Base-by-base conservation (phyloP, 2,888 invertebrate genomes). In the Cataglyphis livida region DNA sequence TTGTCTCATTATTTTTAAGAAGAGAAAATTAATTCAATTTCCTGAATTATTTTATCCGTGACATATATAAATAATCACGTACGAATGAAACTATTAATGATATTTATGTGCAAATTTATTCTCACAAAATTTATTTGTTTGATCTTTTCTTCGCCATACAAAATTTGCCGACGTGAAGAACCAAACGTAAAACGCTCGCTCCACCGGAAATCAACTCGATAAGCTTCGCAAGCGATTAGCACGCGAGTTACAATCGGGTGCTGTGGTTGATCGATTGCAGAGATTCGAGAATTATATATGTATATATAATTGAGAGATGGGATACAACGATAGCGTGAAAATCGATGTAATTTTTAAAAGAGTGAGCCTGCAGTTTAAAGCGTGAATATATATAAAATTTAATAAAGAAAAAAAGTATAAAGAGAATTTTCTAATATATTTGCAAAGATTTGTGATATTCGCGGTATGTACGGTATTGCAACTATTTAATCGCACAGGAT, bases 201-300 rank as follows among this genome's bases (percentile, higher is more conserved):
- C 7, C 28, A 38, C 4, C 32, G 35, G 25, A 51, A 41, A 65
- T 38, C 51, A 25, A 21, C 65, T 75, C 75, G 65, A 65, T 75
- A 48, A 75, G 10, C 51, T 35, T 65, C 32, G 48, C 59, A 61
- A 32, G 41, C 51, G 51, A 75, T 75, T 35, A 75, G 25, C 35
- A 51, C 74, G 32, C 48, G 65, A 75, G 0, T 35, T 35, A 25
- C 2, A 48, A 74, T 1, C 35, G 18, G 51, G 10, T 51, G 18
- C 15, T 25, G 25, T 10, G 1, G 7, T 21, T 38, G 35, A 48
- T 25, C 21, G 74, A 38, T 73, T 18, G 48, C 64, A 35, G 44
- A 35, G 25, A 51, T 12, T 10, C 32, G 44, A 32, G 5, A 32
- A 48, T 62, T 28, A 15, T 32, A 3, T 10, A 12, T 28, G 25